These are phyloP conservation scores for Pristis pectinata DNA, from an alignment of 2,797 vertebrate species.

Conservation along the genomic window DNA sequence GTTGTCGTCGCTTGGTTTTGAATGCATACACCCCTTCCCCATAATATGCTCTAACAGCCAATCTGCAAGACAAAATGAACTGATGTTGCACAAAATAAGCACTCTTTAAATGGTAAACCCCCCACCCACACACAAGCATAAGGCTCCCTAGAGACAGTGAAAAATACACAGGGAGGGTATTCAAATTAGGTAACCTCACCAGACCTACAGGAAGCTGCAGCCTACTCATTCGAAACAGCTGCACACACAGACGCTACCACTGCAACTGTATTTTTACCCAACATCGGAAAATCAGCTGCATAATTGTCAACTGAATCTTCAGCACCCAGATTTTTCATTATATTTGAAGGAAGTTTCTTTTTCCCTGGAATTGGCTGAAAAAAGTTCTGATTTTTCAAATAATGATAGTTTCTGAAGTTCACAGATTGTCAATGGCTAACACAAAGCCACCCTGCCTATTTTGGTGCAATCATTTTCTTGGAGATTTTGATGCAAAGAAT, in stretches of 20 bases:
- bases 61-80: neutral
- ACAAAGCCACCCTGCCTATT: neutral
- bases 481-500: neutral
- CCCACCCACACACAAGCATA: neutral
- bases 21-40: neutral
- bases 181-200: neutral
- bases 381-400: neutral
- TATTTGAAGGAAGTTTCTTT: neutral
- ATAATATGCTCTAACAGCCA: neutral
- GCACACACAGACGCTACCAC: neutral
- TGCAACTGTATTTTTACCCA: neutral
- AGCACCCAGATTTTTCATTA: neutral
- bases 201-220: neutral
- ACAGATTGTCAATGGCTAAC: neutral
- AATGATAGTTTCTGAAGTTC: neutral
- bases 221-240: neutral
- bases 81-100: too few relatives aligned
- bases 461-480: neutral
- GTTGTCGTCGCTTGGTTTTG: neutral
- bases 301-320: neutral
- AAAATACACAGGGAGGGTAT: slow-evolving; percentile 3
- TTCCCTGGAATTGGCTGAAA: neutral
- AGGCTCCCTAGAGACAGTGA: neutral
- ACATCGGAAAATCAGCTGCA: neutral
- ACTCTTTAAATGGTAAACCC: neutral